These are phyloP conservation scores for Leucania comma DNA, from an alignment of 2,888 invertebrate genomes.

Conservation along the genomic window DNA sequence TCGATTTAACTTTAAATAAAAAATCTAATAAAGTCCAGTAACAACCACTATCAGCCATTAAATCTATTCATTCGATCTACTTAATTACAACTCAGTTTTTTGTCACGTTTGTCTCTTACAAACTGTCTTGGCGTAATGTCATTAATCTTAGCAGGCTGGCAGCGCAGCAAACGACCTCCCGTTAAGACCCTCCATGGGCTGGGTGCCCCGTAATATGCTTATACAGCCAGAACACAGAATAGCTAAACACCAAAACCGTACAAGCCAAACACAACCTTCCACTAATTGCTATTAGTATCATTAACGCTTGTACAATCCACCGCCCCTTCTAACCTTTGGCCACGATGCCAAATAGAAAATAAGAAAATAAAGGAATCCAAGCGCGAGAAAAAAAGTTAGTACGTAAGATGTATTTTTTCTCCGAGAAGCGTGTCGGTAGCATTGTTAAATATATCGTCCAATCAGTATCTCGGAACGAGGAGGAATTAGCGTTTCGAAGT, in stretches of 20 bases:
- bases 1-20: constrained; percentile 23
- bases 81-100: constrained; percentile 84
- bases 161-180: constrained; percentile 89
- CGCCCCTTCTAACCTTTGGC: constrained; percentile 77
- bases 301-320: constrained; percentile 79
- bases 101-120: constrained; percentile 85
- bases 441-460: constrained; percentile 90
- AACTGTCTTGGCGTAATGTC: constrained; percentile 87
- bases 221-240: constrained; percentile 78
- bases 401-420: constrained; percentile 88
- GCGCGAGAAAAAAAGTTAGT: constrained; percentile 83
- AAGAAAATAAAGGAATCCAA: constrained; percentile 86
- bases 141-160: constrained; percentile 89
- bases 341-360: constrained; percentile 77
- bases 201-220: constrained; percentile 86
- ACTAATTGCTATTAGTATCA: constrained; percentile 85
- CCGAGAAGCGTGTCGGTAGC: constrained; percentile 86
- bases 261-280: constrained; percentile 86
- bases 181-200: constrained; percentile 88
- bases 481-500: constrained; percentile 87
- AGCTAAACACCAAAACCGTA: constrained; percentile 80
- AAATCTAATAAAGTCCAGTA: constrained; percentile 30
- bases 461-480: constrained; percentile 87
- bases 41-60: constrained; percentile 52
- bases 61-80: constrained; percentile 74